phyloP scores from a whole-genome alignment of 2,113 vertebrate genomes.

The Pandion haliaetus region DNA sequence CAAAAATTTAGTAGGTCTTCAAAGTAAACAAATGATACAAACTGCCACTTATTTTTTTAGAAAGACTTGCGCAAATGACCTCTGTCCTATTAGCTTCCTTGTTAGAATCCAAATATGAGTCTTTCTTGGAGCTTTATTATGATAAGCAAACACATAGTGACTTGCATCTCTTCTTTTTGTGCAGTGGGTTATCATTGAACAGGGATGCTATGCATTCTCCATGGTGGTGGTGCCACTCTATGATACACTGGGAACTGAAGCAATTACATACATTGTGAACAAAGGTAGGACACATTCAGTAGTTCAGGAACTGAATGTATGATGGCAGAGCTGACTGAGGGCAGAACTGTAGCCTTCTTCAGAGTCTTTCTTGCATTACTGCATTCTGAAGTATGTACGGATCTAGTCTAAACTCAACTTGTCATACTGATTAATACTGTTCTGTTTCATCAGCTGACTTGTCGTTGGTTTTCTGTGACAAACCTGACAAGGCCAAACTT shows the following conservation, averaged over 20 bases:
- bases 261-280: slow-evolving; percentile 87
- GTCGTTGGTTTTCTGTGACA: slow-evolving; percentile 89
- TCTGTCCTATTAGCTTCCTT: neutral
- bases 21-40: neutral
- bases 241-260: slow-evolving; percentile 89
- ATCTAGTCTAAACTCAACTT: neutral
- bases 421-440: neutral
- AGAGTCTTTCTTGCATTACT: neutral
- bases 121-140: neutral
- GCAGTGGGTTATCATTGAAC: slow-evolving; percentile 93
- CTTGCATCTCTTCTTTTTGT: neutral
- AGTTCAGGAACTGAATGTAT: neutral
- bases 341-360: neutral
- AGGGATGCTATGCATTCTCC: slow-evolving; percentile 91
- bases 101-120: neutral
- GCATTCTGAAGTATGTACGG: neutral
- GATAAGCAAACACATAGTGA: neutral
- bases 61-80: neutral
- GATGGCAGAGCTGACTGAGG: neutral
- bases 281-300: slow-evolving; percentile 77
- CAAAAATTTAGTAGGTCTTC: neutral
- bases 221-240: slow-evolving; percentile 93
- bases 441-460: slow-evolving; percentile 74
- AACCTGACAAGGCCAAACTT: slow-evolving; percentile 82
- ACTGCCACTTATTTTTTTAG: neutral